A percentile compares a stretch with the other conserved stretches of the same genome.
These are phyloP conservation scores for Therioaphis trifolii DNA, from an alignment of 2,888 invertebrate genomes.

Conservation along the genomic window DNA sequence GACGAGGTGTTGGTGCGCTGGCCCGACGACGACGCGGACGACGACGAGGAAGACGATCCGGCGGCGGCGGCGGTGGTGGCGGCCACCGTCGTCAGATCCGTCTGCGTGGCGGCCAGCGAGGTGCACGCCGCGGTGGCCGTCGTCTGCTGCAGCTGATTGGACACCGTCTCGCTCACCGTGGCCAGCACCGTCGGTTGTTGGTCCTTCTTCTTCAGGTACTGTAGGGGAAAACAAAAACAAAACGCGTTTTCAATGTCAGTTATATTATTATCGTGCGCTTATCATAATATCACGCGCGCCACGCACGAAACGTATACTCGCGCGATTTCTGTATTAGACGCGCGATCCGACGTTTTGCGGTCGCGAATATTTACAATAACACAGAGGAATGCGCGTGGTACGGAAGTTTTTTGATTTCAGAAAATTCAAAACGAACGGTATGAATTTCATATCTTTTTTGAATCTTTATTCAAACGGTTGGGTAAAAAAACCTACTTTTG, in stretches of 20 bases:
- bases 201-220: slow-evolving; percentile 43
- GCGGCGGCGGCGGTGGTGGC: slow-evolving; percentile 11
- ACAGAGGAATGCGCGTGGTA: too few species aligned
- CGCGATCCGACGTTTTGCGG: too few species aligned
- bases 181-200: not conserved
- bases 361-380: too few species aligned
- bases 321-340: too few species aligned
- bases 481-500: too few species aligned
- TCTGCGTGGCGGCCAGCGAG: slow-evolving; percentile 35
- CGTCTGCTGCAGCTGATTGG: not conserved
- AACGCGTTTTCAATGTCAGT: too few species aligned
- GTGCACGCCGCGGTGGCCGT: not conserved
- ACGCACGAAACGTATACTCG: not conserved
- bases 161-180: slow-evolving; percentile 51
- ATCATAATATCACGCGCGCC: not conserved
- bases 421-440: too few species aligned
- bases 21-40: not conserved
- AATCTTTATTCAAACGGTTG: too few species aligned
- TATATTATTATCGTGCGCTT: too few species aligned
- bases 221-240: not conserved
- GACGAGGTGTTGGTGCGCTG: too few species aligned
- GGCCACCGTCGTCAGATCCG: slow-evolving; percentile 1
- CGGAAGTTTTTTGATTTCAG: too few species aligned
- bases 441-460: too few species aligned
- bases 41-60: slow-evolving; percentile 11